Percentiles rank a stretch among this genome's conserved stretches.
Conservation (phyloP, 2,797 vertebrate species). For the Diceros bicornis region DNA sequence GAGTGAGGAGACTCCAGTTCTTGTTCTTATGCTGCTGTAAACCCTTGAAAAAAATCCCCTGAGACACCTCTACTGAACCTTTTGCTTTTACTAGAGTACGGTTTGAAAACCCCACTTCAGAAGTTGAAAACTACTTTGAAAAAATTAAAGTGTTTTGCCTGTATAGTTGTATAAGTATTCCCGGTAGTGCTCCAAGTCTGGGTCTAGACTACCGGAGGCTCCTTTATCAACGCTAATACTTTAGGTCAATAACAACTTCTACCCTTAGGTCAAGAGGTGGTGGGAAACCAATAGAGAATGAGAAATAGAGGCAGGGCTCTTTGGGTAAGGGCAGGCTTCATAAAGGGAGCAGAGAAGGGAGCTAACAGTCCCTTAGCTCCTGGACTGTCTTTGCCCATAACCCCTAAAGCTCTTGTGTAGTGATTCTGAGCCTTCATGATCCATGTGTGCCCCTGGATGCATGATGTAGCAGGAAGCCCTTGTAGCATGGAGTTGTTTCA, state of each 20-base stretch:
- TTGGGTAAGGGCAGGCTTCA: neutral
- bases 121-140: constrained; percentile 70
- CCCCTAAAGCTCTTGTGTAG: neutral
- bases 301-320: neutral
- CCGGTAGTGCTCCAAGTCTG: neutral
- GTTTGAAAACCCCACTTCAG: constrained; percentile 56
- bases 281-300: neutral
- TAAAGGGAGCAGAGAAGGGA: neutral
- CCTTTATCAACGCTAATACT: constrained; percentile 37
- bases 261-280: constrained; percentile 31
- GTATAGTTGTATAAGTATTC: neutral
- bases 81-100: neutral
- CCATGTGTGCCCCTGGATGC: neutral
- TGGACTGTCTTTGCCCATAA: neutral
- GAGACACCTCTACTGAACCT: neutral
- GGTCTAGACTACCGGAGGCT: neutral
- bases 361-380: neutral
- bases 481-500: constrained; percentile 81
- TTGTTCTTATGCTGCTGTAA: neutral
- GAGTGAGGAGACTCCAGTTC: neutral
- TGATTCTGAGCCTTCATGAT: neutral
- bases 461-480: constrained; percentile 59
- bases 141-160: constrained; percentile 4
- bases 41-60: neutral
- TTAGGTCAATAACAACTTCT: constrained; percentile 42